phyloP scores from a whole-genome alignment of 2,888 invertebrate species.

The Acrobasis suavella region DNA sequence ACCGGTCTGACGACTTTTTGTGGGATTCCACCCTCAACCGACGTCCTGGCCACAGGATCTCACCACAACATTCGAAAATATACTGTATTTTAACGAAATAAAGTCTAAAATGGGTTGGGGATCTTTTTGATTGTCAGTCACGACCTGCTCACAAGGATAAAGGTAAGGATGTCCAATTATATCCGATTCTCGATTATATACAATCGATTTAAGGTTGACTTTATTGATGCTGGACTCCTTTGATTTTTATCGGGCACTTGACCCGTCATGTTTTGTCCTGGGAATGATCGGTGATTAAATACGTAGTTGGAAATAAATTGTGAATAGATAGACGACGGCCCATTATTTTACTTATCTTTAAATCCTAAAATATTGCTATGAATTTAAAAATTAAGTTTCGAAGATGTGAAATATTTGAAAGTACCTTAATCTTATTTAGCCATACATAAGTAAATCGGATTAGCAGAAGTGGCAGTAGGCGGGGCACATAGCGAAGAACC shows the following conservation, averaged over 20 bases:
- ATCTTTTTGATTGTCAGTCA: slow-evolving; percentile 60
- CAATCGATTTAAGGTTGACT: slow-evolving; percentile 34
- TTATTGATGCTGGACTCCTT: slow-evolving; percentile 45
- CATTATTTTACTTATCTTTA: not conserved
- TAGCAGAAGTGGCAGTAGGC: too few relatives aligned
- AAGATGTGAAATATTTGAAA: too few relatives aligned
- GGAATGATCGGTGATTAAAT: slow-evolving; percentile 68
- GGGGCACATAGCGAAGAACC: too few relatives aligned
- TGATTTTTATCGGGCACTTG: slow-evolving; percentile 74
- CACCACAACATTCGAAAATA: slow-evolving; percentile 28
- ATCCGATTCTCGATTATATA: slow-evolving; percentile 42
- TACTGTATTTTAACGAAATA: slow-evolving; percentile 33
- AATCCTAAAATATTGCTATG: too few relatives aligned
- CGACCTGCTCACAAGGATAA: slow-evolving; percentile 71
- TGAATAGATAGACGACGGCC: not conserved
- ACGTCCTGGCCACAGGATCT: slow-evolving; percentile 51
- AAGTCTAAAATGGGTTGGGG: slow-evolving; percentile 34
- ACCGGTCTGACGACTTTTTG: slow-evolving; percentile 77
- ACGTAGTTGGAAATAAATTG: slow-evolving; percentile 18
- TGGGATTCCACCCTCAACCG: slow-evolving; percentile 71
- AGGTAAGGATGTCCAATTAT: slow-evolving; percentile 53
- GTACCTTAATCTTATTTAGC: too few relatives aligned
- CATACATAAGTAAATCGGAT: too few relatives aligned
- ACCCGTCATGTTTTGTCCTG: slow-evolving; percentile 76
- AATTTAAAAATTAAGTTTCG: too few relatives aligned